Evolutionary conservation across 2,797 vertebrate species (phyloP), one percentile per base, ranked within the genome.

Genomic region (Chromis chromis): DNA sequence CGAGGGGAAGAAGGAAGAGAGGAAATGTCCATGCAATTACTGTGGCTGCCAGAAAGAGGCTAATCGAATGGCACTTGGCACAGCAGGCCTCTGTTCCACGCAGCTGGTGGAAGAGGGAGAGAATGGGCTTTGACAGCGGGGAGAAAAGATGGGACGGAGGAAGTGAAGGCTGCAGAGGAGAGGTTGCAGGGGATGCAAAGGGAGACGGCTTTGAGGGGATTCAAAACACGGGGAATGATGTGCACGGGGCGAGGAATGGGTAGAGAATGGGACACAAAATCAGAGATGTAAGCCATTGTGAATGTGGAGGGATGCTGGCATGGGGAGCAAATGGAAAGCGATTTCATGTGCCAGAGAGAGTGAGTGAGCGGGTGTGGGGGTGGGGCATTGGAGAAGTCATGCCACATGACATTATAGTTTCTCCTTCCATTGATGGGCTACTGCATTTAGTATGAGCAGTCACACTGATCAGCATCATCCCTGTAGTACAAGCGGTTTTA

Each of bases 11-110:
- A 39, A 33, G 63, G 72, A 57, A 71, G 70, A 42, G 72, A 82
- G 68, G 68, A 84, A 80, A 85, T 85, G 85, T 90, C 89, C 72
- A 50, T 39, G 73, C 86, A 91, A 90, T 92, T 89, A 90, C 80
- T 52, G 82, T 31, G 71, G 74, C 86, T 89, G 87, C 89, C 82
- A 89, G 57, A 88, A 85, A 90, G 76, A 78, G 71, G 79, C 89
- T 91, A 89, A 91, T 93, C 84, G 86, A 93, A 93, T 86, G 86
- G 78, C 86, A 88, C 87, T 92, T 92, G 89, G 92, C 88, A 86
- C 89, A 91, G 88, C 36, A 58, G 84, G 81, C 74, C 82, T 66
- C 69, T 65, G 79, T 84, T 82, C 50, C 79, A 82, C 63, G 49
- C 91, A 92, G 90, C 92, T 93, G 91, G 80, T 83, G 86, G 78